These are phyloP conservation scores for Stenoptilia bipunctidactyla DNA, from an alignment of 2,888 invertebrate species.

Conservation along the genomic window DNA sequence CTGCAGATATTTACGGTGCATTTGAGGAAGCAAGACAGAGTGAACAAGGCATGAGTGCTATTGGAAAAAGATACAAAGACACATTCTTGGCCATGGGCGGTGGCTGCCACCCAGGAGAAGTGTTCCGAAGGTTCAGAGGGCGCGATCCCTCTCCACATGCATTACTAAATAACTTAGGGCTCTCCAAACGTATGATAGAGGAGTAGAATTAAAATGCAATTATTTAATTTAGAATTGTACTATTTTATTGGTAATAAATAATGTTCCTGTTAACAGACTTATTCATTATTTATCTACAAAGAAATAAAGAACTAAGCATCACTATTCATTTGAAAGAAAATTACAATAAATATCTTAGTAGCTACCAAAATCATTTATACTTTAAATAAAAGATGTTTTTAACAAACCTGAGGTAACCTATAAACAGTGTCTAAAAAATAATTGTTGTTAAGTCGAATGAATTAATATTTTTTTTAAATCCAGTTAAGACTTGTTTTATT, in stretches of 20 bases:
- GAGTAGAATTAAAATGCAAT: conserved; percentile 30
- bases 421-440: too few species aligned
- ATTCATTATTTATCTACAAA: too few species aligned
- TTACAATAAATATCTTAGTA: too few species aligned
- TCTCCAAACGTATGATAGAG: conserved; percentile 40
- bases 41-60: conserved; percentile 63
- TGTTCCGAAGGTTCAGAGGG: conserved; percentile 92
- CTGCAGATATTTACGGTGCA: conserved; percentile 90
- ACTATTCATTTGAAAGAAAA: too few species aligned
- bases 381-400: too few species aligned
- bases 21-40: conserved; percentile 78
- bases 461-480: not conserved
- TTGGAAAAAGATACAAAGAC: conserved; percentile 81
- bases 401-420: too few species aligned
- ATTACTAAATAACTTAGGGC: conserved; percentile 75
- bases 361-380: too few species aligned
- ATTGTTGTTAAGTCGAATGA: not conserved
- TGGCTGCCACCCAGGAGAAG: conserved; percentile 83
- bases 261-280: not conserved
- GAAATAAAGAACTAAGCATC: too few species aligned
- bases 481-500: not conserved
- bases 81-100: conserved; percentile 89
- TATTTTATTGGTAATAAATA: conserved; percentile 29
- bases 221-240: conserved; percentile 17
- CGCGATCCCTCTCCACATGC: conserved; percentile 91